Evolutionary conservation across 2,888 invertebrate genomes (phyloP).

Genomic region (Lacanobia oleracea): DNA sequence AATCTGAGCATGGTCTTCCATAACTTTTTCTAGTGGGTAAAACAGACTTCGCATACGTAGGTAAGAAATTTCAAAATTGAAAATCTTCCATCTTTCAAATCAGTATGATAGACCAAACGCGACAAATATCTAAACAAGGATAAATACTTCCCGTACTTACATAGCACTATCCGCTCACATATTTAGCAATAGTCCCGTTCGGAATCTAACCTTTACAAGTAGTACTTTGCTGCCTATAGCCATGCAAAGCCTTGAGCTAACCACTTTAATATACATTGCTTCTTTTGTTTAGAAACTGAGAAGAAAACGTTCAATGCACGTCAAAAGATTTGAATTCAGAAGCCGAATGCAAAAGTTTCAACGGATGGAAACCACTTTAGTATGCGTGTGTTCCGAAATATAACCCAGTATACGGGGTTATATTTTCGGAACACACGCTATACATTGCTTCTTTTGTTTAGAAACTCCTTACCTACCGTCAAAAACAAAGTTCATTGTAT

Average conservation of each 20-base stretch:
- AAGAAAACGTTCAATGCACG: background rate
- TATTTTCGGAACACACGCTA: too few relatives aligned
- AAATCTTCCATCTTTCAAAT: background rate
- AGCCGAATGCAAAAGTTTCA: too few relatives aligned
- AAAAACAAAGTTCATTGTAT: too few relatives aligned
- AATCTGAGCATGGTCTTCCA: background rate
- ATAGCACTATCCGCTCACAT: constrained; percentile 46
- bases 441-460: too few relatives aligned
- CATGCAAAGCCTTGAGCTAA: constrained; percentile 11
- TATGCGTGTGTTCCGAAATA: too few relatives aligned
- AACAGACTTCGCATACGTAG: too few relatives aligned
- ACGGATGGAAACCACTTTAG: too few relatives aligned
- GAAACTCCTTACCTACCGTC: too few relatives aligned
- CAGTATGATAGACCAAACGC: constrained; percentile 2
- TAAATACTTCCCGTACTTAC: constrained; percentile 45
- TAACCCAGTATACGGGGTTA: too few relatives aligned
- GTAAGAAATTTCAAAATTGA: background rate
- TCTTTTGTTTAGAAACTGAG: background rate
- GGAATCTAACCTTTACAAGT: constrained; percentile 51
- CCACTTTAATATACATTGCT: constrained; percentile 7
- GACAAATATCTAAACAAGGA: constrained; percentile 21
- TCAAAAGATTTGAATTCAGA: constrained; percentile 35
- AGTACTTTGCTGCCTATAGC: constrained; percentile 14
- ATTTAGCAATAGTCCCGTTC: constrained; percentile 55
- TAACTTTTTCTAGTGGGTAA: background rate